Evolutionary conservation across 2,888 invertebrate species (phyloP).

Genomic region (Ashinkailepas kermadecensis): DNA sequence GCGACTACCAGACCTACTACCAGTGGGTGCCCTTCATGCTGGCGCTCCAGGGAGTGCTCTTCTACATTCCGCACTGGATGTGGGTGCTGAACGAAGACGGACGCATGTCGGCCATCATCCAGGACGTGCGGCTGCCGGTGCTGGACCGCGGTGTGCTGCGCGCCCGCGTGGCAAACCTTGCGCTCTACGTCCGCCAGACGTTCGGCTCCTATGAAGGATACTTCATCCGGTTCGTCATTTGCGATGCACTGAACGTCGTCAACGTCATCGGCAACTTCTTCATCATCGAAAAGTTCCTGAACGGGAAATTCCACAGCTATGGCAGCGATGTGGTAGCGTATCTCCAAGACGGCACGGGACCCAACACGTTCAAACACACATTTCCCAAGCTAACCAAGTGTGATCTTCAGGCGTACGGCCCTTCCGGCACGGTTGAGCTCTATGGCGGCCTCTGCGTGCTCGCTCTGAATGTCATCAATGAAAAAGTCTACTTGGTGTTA

Average conservation of each 20-base stretch:
- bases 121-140: constrained; percentile 12
- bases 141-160: background rate
- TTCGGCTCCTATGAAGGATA: background rate
- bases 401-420: background rate
- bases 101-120: background rate
- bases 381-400: background rate
- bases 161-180: background rate
- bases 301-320: background rate
- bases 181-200: background rate
- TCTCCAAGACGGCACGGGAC: background rate
- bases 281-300: background rate
- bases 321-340: background rate
- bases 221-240: constrained; percentile 1
- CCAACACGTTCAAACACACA: background rate
- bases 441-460: background rate
- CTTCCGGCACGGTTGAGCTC: background rate
- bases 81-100: background rate
- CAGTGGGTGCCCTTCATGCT: constrained; percentile 20
- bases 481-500: constrained; percentile 8
- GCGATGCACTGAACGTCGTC: constrained; percentile 7
- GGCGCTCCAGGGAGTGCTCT: constrained; percentile 11
- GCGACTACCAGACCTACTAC: constrained; percentile 3
- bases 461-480: background rate
- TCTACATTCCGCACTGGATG: constrained; percentile 17
- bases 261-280: background rate